Evolutionary conservation across 2,797 vertebrate genomes (phyloP), one percentile per base, ranked within the genome.

Genomic region (Platyrinchus mystaceus): DNA sequence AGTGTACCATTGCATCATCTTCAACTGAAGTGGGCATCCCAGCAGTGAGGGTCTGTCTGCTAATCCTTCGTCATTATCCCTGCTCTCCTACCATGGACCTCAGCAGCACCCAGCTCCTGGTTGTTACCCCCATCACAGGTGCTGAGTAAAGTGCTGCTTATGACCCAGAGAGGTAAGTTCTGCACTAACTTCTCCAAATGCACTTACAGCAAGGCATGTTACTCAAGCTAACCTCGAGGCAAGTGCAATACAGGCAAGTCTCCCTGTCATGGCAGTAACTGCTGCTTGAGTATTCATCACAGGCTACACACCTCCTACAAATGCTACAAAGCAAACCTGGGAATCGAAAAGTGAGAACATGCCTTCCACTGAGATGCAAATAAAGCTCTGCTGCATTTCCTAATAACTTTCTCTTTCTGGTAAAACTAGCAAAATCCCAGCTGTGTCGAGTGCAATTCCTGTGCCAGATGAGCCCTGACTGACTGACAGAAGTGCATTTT

Each of bases 331-430:
- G 37, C 46, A 55, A 58, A 85, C 5, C 12, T 0, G 2, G 41
- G 44, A 63, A 83, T 8, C 1, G 0, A 52, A 58, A 82, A 60
- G 36, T 2, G 2, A 46, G 28, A 78, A 46, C 0, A 0, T 63
- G 24, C 36, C 43, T 77, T 59, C 67, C 79, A 21, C 56, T 14
- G 41, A 56, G 56, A 18, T 50, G 32, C 30, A 85, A 80, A 36
- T 13, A 82, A 67, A 84, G 52, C 39, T 59, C 52, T 20, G 14
- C 17, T 53, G 52, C 44, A 52, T 70, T 87, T 71, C 52, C 37
- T 50, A 63, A 32, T 49, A 69, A 46, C 28, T n/a, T 87, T 23
- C 30, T 59, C 62, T 49, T 80, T 68, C n/a, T 73, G 62, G 43
- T 59, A 78, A 63, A 93, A 34, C 32, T 27, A 69, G 18, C 4